Evolutionary conservation across 2,113 vertebrate genomes (phyloP).

Genomic region (Zingel zingel): DNA sequence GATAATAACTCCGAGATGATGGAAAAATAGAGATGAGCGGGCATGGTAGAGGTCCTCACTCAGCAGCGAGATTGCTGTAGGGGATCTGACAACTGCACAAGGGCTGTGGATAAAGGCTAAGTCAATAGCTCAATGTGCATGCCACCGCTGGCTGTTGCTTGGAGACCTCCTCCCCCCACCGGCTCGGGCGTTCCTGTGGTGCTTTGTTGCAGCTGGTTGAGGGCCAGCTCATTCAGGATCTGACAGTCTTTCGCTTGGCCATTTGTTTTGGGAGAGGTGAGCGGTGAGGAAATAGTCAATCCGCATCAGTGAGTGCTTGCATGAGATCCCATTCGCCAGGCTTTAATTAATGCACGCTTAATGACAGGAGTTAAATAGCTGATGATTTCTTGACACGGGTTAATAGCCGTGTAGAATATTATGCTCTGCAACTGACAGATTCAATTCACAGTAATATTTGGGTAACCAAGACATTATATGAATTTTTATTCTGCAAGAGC

Average conservation of each 20-base stretch:
- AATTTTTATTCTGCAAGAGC: neutral
- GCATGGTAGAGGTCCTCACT: conserved; percentile 32
- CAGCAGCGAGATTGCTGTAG: conserved; percentile 25
- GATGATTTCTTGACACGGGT: neutral
- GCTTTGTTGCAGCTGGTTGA: conserved; percentile 71
- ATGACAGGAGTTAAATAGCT: conserved; percentile 9
- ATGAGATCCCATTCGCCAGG: neutral
- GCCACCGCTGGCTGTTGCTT: conserved; percentile 70
- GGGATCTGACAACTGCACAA: conserved; percentile 63
- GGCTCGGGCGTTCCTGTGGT: conserved; percentile 45
- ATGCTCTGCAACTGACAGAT: conserved; percentile 5
- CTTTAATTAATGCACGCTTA: conserved; percentile 10
- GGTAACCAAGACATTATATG: neutral
- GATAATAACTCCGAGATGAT: conserved; percentile 42
- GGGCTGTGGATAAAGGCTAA: conserved; percentile 56
- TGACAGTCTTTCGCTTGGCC: conserved; percentile 5
- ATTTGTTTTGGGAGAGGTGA: conserved; percentile 39
- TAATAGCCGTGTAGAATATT: conserved; percentile 19
- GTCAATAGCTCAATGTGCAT: conserved; percentile 72
- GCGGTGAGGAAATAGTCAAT: neutral
- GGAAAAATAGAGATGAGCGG: conserved; percentile 46
- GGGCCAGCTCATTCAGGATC: conserved; percentile 60
- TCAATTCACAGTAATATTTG: neutral
- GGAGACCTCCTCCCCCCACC: conserved; percentile 61
- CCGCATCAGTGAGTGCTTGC: neutral